These are phyloP conservation scores for Linnaemya vulpina DNA, from an alignment of 2,888 invertebrate species.

Conservation along the genomic window DNA sequence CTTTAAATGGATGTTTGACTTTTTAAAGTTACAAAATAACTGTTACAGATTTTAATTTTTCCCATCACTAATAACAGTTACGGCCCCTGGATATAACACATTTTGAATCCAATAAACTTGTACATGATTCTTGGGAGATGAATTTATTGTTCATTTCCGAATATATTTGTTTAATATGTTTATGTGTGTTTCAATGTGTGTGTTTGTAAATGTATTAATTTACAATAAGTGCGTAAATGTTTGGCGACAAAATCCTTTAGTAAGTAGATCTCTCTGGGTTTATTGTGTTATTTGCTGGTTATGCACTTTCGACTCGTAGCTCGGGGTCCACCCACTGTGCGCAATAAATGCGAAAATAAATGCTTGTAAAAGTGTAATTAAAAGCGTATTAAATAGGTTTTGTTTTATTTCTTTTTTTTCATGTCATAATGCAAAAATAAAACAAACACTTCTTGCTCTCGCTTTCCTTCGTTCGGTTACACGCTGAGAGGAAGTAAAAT, in stretches of 20 bases:
- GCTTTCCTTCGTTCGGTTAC: background rate
- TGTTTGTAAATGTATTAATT: no score
- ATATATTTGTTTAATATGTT: background rate
- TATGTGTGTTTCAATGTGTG: no score
- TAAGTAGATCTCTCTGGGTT: background rate
- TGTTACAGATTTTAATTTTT: no score
- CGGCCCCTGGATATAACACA: no score
- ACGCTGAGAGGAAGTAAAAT: conserved; percentile 3
- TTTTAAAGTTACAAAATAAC: no score
- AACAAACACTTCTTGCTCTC: conserved; percentile 23
- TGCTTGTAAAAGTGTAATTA: conserved; percentile 69
- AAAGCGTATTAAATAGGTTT: conserved; percentile 62
- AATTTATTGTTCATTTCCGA: background rate
- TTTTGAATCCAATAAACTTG: no score
- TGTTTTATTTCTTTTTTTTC: no score
- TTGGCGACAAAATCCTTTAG: background rate
- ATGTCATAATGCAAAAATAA: conserved; percentile 34
- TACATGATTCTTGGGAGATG: no score
- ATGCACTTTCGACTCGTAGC: conserved; percentile 26
- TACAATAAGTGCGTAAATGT: background rate
- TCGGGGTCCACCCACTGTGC: conserved; percentile 60
- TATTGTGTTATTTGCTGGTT: conserved; percentile 34
- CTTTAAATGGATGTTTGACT: no score
- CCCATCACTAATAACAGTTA: no score
- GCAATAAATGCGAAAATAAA: conserved; percentile 67